phyloP scores from a whole-genome alignment of 2,888 invertebrate species.

The Stenotaenia linearis region DNA sequence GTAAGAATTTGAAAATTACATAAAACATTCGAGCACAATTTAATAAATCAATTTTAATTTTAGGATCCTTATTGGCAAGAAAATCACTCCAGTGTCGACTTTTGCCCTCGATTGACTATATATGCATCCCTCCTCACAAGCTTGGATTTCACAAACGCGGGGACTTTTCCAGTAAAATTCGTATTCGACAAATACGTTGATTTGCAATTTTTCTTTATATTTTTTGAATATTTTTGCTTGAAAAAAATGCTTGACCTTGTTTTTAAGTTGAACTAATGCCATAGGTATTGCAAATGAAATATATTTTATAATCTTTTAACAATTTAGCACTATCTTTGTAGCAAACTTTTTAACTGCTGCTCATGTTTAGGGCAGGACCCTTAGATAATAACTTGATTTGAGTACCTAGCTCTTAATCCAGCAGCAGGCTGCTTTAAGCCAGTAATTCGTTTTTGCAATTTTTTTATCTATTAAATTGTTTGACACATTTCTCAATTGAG shows the following conservation, averaged over 20 bases:
- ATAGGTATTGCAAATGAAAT: background rate
- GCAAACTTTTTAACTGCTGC: conserved; percentile 17
- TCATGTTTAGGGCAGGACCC: conserved; percentile 3
- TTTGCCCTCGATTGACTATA: conserved; percentile 31
- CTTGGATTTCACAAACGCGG: conserved; percentile 10
- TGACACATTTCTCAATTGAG: background rate
- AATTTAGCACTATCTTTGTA: conserved; percentile 4
- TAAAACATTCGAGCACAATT: background rate
- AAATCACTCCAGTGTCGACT: conserved; percentile 29
- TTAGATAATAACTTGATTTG: background rate
- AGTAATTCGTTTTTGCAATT: background rate
- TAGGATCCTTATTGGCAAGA: conserved; percentile 30
- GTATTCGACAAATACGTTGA: background rate
- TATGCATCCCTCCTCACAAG: background rate
- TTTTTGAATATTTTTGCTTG: conserved; percentile 1
- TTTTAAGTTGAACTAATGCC: background rate
- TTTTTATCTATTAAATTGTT: background rate
- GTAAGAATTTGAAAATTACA: conserved; percentile 52
- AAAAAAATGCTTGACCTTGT: background rate
- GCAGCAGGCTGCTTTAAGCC: conserved; percentile 5
- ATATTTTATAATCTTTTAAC: background rate
- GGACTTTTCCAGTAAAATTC: conserved; percentile 12
- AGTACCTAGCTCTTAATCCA: conserved; percentile 9
- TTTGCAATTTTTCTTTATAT: conserved; percentile 4
- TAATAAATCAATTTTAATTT: background rate